Conservation (phyloP, 1,140 invertebrate species). For the Plutomurus gul region DNA sequence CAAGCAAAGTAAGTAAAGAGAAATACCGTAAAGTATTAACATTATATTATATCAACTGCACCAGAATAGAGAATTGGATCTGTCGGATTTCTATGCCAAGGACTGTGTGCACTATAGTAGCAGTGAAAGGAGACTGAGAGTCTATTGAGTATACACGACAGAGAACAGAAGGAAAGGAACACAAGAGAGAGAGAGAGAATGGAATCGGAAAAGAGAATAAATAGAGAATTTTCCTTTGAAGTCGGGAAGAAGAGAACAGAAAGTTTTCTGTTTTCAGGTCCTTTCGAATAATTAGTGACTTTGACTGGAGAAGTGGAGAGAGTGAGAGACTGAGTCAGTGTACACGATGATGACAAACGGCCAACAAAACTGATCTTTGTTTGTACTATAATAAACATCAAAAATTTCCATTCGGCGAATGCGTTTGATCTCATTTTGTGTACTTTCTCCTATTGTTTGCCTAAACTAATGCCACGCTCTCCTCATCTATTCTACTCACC, state of each 20-base stretch:
- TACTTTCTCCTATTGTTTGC: constrained; percentile 48
- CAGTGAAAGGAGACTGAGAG: no score
- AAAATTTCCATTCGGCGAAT: constrained; percentile 40
- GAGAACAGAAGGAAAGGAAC: background rate
- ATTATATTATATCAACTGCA: no score
- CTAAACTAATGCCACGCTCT: constrained; percentile 33
- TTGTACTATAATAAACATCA: constrained; percentile 49
- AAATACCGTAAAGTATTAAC: no score
- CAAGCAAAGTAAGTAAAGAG: no score
- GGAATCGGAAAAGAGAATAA: constrained; percentile 49
- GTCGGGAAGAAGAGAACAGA: constrained; percentile 41
- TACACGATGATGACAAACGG: background rate
- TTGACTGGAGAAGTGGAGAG: constrained; percentile 39
- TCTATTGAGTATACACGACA: no score
- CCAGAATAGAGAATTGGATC: no score
- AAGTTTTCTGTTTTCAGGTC: constrained; percentile 50
- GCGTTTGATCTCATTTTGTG: constrained; percentile 48
- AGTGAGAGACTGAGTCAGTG: background rate
- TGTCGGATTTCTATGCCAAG: no score
- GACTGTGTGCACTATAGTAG: no score
- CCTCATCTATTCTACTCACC: background rate
- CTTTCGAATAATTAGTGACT: constrained; percentile 52
- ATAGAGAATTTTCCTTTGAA: constrained; percentile 51
- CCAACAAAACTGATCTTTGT: constrained; percentile 18
- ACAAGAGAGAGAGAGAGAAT: constrained; percentile 10